A percentile compares a stretch with the other conserved stretches of the same genome.
Conservation (phyloP, 2,113 vertebrate species). For the Salminus brasiliensis region DNA sequence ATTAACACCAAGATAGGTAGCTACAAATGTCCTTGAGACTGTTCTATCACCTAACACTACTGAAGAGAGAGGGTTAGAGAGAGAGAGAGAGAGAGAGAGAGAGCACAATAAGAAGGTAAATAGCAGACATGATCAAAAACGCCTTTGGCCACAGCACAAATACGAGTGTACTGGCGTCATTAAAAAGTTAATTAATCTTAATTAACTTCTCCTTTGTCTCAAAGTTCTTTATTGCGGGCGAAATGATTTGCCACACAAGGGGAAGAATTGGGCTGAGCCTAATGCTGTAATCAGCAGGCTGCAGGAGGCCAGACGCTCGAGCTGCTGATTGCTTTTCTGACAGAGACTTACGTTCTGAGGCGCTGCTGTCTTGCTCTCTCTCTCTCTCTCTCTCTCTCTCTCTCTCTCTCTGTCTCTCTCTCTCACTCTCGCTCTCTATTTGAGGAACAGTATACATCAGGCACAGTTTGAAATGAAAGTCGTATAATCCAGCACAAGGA, state of each 20-base stretch:
- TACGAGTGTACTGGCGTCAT: conserved; percentile 52
- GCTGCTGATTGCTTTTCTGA: conserved; percentile 65
- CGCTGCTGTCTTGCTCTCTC: conserved; percentile 13
- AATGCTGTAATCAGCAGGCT: conserved; percentile 64
- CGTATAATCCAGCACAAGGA: conserved; percentile 49
- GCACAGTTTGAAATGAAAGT: conserved; percentile 55
- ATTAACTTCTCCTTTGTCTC: conserved; percentile 66
- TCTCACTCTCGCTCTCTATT: conserved; percentile 44
- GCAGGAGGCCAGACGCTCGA: conserved; percentile 59
- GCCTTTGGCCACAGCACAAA: conserved; percentile 58
- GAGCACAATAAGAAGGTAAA: conserved; percentile 45
- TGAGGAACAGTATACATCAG: conserved; percentile 58
- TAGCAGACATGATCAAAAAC: conserved; percentile 47
- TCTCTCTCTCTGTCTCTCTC: conserved; percentile 6
- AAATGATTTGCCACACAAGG: conserved; percentile 65
- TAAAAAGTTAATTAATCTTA: conserved; percentile 67
- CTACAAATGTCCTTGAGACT: conserved; percentile 42
- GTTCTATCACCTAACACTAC: conserved; percentile 42
- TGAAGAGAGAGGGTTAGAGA: not conserved
- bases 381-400: not conserved
- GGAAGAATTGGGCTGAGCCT: conserved; percentile 60
- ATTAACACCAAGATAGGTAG: conserved; percentile 39
- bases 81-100: not conserved
- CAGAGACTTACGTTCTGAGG: conserved; percentile 55
- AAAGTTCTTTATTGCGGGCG: conserved; percentile 60